A percentile compares a stretch with the other conserved stretches of the same genome.
Evolutionary conservation across 2,888 invertebrate genomes (phyloP).

Genomic region (Leucoma salicis): DNA sequence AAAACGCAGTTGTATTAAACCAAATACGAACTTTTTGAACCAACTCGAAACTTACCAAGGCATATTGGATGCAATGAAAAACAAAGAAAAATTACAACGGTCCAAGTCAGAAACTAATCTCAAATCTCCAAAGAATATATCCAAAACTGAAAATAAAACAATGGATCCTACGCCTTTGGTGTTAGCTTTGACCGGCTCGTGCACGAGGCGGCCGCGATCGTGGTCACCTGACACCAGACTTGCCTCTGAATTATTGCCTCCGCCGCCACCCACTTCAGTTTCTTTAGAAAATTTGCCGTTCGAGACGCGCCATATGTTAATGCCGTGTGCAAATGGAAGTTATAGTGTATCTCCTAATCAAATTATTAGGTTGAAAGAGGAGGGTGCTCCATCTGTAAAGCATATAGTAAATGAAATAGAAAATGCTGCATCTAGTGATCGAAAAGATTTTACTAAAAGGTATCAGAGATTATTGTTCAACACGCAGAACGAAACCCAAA

Average conservation of each 20-base stretch:
- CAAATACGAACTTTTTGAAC: slow-evolving; percentile 96
- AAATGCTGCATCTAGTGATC: slow-evolving; percentile 64
- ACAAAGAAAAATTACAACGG: slow-evolving; percentile 94
- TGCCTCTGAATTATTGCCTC: slow-evolving; percentile 82
- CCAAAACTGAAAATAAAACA: slow-evolving; percentile 80
- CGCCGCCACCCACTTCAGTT: slow-evolving; percentile 84
- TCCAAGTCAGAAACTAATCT: slow-evolving; percentile 96
- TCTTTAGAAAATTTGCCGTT: slow-evolving; percentile 86
- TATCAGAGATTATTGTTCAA: slow-evolving; percentile 55
- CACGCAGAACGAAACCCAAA: slow-evolving; percentile 39
- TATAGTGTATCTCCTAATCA: slow-evolving; percentile 96
- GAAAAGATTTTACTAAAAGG: slow-evolving; percentile 49
- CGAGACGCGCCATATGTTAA: slow-evolving; percentile 88
- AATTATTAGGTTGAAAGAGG: slow-evolving; percentile 90
- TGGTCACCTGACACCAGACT: slow-evolving; percentile 87
- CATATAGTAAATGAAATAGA: slow-evolving; percentile 89
- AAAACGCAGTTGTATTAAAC: slow-evolving; percentile 96
- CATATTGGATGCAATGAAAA: slow-evolving; percentile 97
- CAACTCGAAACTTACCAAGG: slow-evolving; percentile 98
- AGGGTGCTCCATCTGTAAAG: slow-evolving; percentile 84
- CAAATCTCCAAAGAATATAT: slow-evolving; percentile 85
- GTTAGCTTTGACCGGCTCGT: slow-evolving; percentile 77
- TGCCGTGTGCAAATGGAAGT: slow-evolving; percentile 93
- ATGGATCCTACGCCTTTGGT: slow-evolving; percentile 84
- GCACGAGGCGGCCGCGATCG: slow-evolving; percentile 83